phyloP scores from a whole-genome alignment of 1,140 invertebrate genomes.

The Nymphalis io region DNA sequence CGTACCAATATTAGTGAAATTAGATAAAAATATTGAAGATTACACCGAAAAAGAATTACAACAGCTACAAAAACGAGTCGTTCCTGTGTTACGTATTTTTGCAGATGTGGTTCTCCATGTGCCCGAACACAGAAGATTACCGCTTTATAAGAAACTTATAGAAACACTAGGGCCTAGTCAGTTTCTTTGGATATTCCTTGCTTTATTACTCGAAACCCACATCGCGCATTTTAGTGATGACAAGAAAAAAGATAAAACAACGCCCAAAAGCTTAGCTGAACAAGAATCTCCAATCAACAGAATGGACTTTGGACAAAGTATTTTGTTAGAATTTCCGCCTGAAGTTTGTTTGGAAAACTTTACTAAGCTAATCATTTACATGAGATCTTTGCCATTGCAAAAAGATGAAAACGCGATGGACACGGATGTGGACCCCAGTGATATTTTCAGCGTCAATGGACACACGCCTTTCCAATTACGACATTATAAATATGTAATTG shows the following conservation, averaged over 20 bases:
- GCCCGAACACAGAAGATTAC: slow-evolving; percentile 91
- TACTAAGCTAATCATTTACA: slow-evolving; percentile 84
- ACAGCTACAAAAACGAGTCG: slow-evolving; percentile 77
- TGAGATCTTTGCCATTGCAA: slow-evolving; percentile 84
- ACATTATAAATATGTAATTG: slow-evolving; percentile 89
- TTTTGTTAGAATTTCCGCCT: slow-evolving; percentile 85
- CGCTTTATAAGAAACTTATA: slow-evolving; percentile 90
- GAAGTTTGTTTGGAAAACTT: slow-evolving; percentile 84
- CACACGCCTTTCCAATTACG: slow-evolving; percentile 88
- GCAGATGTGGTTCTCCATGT: slow-evolving; percentile 93
- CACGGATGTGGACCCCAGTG: slow-evolving; percentile 65
- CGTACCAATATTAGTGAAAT: slow-evolving; percentile 89
- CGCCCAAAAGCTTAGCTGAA: slow-evolving; percentile 62
- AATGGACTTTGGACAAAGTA: slow-evolving; percentile 86
- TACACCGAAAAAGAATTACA: slow-evolving; percentile 74
- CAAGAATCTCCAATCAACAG: slow-evolving; percentile 78
- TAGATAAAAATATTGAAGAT: slow-evolving; percentile 75
- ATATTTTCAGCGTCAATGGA: slow-evolving; percentile 85
- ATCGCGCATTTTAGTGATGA: slow-evolving; percentile 79
- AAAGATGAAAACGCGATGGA: slow-evolving; percentile 76
- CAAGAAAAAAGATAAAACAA: slow-evolving; percentile 61
- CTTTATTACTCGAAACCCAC: slow-evolving; percentile 86
- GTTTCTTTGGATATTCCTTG: slow-evolving; percentile 89
- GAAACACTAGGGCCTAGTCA: slow-evolving; percentile 85
- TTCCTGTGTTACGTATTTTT: slow-evolving; percentile 92